phyloP scores from a whole-genome alignment of 2,888 invertebrate species.

The Petrolisthes manimaculis region DNA sequence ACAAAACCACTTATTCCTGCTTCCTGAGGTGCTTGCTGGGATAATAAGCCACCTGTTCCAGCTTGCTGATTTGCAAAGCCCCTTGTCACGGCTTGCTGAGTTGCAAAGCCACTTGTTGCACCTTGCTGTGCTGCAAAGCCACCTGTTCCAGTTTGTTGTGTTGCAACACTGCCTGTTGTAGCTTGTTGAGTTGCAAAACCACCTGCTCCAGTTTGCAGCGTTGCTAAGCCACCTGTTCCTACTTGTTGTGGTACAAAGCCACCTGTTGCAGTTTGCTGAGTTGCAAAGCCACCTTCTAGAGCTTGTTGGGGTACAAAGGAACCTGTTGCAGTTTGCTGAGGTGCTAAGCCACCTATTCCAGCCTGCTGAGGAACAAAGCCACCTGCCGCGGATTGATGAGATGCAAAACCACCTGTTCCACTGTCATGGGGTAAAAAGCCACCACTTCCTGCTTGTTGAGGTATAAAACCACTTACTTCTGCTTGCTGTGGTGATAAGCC shows the following conservation, averaged over 20 bases:
- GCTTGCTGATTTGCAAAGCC: neutral
- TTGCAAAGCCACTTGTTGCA: neutral
- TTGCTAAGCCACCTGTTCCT: neutral
- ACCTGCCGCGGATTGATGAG: neutral
- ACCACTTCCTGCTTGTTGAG: neutral
- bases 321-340: neutral
- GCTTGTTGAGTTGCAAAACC: neutral
- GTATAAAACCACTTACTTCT: neutral
- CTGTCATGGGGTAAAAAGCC: neutral
- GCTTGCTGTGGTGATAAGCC: neutral
- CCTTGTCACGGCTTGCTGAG: neutral
- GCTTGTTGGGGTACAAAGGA: neutral
- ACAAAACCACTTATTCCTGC: neutral
- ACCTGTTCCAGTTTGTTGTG: conserved; percentile 1
- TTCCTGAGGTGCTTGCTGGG: neutral
- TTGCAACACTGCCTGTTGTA: neutral
- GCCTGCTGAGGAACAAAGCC: neutral
- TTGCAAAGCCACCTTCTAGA: neutral
- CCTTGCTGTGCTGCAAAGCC: conserved; percentile 11
- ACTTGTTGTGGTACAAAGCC: neutral
- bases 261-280: neutral
- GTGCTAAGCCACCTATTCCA: neutral
- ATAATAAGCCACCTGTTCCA: neutral
- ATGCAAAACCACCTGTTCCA: neutral
- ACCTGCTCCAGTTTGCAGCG: neutral